Conservation (phyloP, 2,797 vertebrate species). For the Danio kyathit region DNA sequence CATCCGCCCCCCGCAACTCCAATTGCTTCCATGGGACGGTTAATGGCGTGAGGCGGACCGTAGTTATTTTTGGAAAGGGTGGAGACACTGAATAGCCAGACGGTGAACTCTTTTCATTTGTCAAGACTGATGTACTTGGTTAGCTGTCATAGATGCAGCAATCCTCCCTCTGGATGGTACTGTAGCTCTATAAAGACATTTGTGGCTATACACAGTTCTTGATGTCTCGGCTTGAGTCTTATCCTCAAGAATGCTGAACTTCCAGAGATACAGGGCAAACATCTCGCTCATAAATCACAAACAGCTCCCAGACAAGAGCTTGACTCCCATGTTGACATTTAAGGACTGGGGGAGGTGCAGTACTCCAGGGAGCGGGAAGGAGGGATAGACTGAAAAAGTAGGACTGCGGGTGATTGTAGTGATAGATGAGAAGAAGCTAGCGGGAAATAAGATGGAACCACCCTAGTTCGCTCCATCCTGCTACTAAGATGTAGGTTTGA, state of each 20-base stretch:
- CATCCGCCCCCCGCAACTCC: constrained; percentile 20
- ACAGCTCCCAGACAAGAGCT: constrained; percentile 56
- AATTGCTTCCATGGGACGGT: constrained; percentile 56
- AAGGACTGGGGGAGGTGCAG: constrained; percentile 39
- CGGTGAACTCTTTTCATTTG: constrained; percentile 49
- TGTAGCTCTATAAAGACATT: constrained; percentile 29
- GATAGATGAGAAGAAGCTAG: constrained; percentile 48
- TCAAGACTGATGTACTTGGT: constrained; percentile 45
- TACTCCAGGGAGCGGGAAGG: constrained; percentile 45
- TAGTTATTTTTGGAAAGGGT: constrained; percentile 62
- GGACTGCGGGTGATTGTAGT: constrained; percentile 43
- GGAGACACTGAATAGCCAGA: constrained; percentile 55
- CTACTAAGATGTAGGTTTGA: constrained; percentile 40
- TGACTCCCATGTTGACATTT: constrained; percentile 59
- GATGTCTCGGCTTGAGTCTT: constrained; percentile 40
- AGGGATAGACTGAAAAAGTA: constrained; percentile 35
- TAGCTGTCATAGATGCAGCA: constrained; percentile 12
- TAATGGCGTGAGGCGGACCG: constrained; percentile 52
- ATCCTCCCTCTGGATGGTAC: constrained; percentile 12
- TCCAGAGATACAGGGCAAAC: constrained; percentile 50
- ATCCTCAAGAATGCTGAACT: constrained; percentile 52
- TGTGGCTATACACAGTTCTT: background rate
- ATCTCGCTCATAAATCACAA: constrained; percentile 60
- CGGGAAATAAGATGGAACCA: constrained; percentile 45
- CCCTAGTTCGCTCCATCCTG: constrained; percentile 23